Evolutionary conservation across 1,140 invertebrate genomes (phyloP).

Genomic region (Chionoecetes opilio): DNA sequence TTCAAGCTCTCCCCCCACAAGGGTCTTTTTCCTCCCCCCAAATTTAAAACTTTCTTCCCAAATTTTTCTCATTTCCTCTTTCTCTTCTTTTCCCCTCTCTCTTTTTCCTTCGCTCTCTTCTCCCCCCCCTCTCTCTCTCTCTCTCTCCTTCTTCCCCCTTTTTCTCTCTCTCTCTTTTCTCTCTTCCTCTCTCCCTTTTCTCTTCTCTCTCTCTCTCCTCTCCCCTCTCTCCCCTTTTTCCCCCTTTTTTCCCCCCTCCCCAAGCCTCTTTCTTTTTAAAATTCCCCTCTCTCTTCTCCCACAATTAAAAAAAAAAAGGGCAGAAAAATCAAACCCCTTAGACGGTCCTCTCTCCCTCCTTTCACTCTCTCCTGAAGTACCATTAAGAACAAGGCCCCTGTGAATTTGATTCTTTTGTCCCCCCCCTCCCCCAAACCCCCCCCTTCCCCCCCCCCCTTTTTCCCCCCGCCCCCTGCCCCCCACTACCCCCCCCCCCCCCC

Average conservation of each 20-base stretch:
- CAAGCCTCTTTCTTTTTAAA: background rate
- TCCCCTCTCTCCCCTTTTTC: background rate
- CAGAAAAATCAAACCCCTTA: background rate
- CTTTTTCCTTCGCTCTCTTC: background rate
- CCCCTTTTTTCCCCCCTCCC: background rate
- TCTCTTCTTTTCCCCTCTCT: too few species aligned
- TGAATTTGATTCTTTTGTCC: conserved; percentile 70
- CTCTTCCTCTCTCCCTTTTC: background rate
- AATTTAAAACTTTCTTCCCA: background rate
- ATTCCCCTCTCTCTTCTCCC: too few species aligned
- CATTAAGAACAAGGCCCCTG: conserved; percentile 68
- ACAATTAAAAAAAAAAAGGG: conserved; percentile 40
- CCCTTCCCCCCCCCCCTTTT: conserved; percentile 63
- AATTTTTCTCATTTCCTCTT: background rate
- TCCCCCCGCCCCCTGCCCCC: conserved; percentile 52
- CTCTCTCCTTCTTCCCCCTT: too few species aligned
- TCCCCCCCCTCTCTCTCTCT: background rate
- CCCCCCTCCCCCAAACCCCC: conserved; percentile 5
- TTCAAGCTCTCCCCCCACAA: background rate
- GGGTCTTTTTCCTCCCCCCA: too few species aligned
- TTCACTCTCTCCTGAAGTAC: conserved; percentile 60
- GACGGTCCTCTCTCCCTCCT: conserved; percentile 31
- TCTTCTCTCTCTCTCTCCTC: background rate
- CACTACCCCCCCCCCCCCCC: background rate
- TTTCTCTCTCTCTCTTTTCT: background rate